Conservation (phyloP, 2,888 invertebrate genomes). For the Phaonia tiefii region DNA sequence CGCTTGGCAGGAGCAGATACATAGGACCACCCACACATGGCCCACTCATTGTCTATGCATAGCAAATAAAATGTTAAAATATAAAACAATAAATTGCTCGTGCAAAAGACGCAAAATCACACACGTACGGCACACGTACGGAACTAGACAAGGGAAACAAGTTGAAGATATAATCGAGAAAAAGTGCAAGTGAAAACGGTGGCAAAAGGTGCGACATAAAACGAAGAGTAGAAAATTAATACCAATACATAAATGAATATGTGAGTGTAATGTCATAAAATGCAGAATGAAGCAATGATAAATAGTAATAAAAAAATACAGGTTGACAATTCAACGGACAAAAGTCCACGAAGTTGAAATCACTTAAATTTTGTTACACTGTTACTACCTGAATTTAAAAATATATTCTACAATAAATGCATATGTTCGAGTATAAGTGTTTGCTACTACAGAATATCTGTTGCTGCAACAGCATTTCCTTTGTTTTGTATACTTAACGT, state of each 20-base stretch:
- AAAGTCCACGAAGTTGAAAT: no score
- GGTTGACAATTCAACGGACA: no score
- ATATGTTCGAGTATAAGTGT: no score
- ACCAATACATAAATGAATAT: neutral
- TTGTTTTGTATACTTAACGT: no score
- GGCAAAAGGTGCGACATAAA: conserved; percentile 51
- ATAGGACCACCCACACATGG: conserved; percentile 40
- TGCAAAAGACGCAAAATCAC: neutral
- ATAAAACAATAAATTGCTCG: conserved; percentile 63
- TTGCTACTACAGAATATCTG: no score
- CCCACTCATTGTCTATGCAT: conserved; percentile 66
- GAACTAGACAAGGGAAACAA: conserved; percentile 11
- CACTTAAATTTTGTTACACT: no score
- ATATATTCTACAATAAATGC: no score
- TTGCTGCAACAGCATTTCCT: no score
- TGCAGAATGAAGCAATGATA: conserved; percentile 53
- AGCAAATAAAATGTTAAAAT: conserved; percentile 66
- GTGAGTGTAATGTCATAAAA: conserved; percentile 53
- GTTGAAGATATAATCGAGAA: neutral
- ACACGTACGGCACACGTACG: conserved; percentile 6
- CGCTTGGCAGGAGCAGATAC: neutral
- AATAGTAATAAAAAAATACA: conserved; percentile 50
- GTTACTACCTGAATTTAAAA: no score
- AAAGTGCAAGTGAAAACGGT: conserved; percentile 6
- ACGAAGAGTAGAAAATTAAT: conserved; percentile 28